A percentile compares a stretch with the other conserved stretches of the same genome.
phyloP scores from a whole-genome alignment of 1,140 invertebrate genomes.

The Zaprionus capensis region DNA sequence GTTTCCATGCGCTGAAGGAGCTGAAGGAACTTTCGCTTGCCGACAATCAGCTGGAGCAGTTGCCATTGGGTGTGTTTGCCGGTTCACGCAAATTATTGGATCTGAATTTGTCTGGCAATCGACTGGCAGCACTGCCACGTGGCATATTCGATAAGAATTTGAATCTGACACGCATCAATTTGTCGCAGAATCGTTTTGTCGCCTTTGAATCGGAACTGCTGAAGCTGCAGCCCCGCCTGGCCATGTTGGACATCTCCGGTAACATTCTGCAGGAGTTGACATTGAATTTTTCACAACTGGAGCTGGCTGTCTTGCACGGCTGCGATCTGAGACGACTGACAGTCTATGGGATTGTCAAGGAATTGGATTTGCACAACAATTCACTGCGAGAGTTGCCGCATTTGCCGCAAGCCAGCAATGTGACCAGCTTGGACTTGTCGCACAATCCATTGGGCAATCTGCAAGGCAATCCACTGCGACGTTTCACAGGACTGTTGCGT shows the following conservation, averaged over 20 bases:
- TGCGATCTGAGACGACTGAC: slow-evolving; percentile 74
- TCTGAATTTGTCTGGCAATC: slow-evolving; percentile 74
- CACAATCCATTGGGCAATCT: slow-evolving; percentile 75
- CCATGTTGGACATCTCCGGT: slow-evolving; percentile 69
- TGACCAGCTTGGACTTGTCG: slow-evolving; percentile 71
- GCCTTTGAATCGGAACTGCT: slow-evolving; percentile 76
- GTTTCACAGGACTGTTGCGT: slow-evolving; percentile 63
- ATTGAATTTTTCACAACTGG: slow-evolving; percentile 65
- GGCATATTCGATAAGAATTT: slow-evolving; percentile 75
- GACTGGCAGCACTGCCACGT: slow-evolving; percentile 55
- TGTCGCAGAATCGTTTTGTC: slow-evolving; percentile 66
- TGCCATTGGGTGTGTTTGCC: slow-evolving; percentile 60
- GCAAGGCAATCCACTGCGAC: slow-evolving; percentile 68
- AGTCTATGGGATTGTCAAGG: slow-evolving; percentile 59
- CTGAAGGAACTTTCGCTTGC: slow-evolving; percentile 70
- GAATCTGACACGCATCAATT: slow-evolving; percentile 67
- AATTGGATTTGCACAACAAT: slow-evolving; percentile 79
- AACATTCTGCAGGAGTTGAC: slow-evolving; percentile 76
- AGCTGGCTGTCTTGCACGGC: slow-evolving; percentile 56
- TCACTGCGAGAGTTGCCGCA: slow-evolving; percentile 75
- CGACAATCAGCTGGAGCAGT: slow-evolving; percentile 65
- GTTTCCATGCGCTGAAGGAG: slow-evolving; percentile 76
- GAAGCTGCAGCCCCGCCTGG: slow-evolving; percentile 58
- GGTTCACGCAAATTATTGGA: slow-evolving; percentile 71
- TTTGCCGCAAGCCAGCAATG: slow-evolving; percentile 68